These are phyloP conservation scores for Cetonia aurata DNA, from an alignment of 2,888 invertebrate species.

Conservation along the genomic window DNA sequence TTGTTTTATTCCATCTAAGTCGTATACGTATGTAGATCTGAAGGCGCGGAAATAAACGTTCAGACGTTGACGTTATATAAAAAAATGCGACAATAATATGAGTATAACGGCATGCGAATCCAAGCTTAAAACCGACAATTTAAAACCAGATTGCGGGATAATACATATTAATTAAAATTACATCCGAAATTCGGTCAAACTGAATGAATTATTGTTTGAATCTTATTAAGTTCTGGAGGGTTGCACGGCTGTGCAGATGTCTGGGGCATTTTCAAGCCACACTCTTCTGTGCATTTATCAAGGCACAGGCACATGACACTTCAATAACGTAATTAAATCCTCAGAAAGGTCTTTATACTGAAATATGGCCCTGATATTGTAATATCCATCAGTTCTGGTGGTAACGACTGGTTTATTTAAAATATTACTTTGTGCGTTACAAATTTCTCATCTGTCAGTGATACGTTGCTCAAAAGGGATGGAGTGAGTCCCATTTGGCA, in stretches of 20 bases:
- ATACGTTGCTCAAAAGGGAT: not conserved
- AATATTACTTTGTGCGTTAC: constrained; percentile 52
- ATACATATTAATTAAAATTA: constrained; percentile 42
- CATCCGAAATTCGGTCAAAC: constrained; percentile 45
- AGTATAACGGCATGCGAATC: too few species aligned
- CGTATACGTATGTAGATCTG: too few species aligned
- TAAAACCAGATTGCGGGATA: constrained; percentile 18
- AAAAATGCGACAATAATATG: too few species aligned
- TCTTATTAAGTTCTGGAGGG: constrained; percentile 61
- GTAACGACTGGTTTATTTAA: constrained; percentile 60
- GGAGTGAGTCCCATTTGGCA: not conserved
- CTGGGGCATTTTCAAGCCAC: constrained; percentile 59
- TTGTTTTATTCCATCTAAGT: not conserved
- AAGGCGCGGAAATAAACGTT: too few species aligned
- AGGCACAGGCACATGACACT: constrained; percentile 66
- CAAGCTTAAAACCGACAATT: too few species aligned
- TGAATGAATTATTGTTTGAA: constrained; percentile 60
- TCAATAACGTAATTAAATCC: constrained; percentile 68
- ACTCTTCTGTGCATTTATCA: constrained; percentile 64
- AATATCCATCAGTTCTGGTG: constrained; percentile 46
- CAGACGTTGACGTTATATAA: too few species aligned
- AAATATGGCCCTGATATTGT: constrained; percentile 65
- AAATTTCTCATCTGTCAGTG: constrained; percentile 21
- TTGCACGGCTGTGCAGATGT: constrained; percentile 57
- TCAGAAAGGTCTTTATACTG: constrained; percentile 65